phyloP scores from a whole-genome alignment of 2,888 invertebrate genomes.

The Trisateles emortualis region DNA sequence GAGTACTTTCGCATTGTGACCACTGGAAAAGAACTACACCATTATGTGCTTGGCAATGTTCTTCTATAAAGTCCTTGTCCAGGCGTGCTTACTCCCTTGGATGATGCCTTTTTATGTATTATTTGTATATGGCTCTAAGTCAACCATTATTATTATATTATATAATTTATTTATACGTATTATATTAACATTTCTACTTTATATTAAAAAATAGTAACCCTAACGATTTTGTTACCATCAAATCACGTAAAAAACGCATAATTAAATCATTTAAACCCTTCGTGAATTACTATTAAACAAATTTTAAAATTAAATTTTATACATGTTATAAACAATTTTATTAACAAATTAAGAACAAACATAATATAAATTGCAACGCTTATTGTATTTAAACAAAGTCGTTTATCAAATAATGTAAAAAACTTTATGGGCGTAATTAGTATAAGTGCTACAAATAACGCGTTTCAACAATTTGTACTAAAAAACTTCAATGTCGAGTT shows the following conservation, averaged over 20 bases:
- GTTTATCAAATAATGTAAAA: constrained; percentile 33
- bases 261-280: neutral
- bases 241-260: neutral
- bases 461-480: constrained; percentile 25
- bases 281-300: neutral
- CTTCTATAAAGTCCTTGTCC: no score
- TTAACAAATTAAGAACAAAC: constrained; percentile 29
- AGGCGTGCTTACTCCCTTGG: no score
- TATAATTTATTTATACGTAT: no score
- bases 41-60: no score
- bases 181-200: no score
- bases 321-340: neutral
- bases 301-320: constrained; percentile 8
- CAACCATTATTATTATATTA: no score
- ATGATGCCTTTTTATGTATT: no score
- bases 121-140: no score
- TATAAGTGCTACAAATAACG: constrained; percentile 47
- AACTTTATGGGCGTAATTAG: constrained; percentile 30
- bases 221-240: no score
- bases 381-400: constrained; percentile 33
- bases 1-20: no score
- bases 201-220: no score
- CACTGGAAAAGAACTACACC: no score
- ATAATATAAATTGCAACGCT: constrained; percentile 23
- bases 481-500: constrained; percentile 35